phyloP scores from a whole-genome alignment of 2,113 vertebrate species.

The Aegithalos caudatus region DNA sequence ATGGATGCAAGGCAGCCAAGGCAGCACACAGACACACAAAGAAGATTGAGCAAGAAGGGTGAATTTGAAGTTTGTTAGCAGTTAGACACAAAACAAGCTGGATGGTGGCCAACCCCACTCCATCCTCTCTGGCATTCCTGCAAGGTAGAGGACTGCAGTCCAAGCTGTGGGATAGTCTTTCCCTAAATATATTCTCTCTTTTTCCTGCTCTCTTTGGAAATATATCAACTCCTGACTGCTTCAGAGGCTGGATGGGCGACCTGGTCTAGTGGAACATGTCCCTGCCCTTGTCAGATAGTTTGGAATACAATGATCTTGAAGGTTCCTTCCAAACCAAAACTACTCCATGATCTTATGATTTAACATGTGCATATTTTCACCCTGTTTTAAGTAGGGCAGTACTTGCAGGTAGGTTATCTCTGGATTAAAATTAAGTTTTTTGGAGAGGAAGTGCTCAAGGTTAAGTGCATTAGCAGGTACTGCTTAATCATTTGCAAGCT shows the following conservation, averaged over 20 bases:
- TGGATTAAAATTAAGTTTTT: neutral
- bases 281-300: neutral
- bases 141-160: neutral
- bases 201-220: neutral
- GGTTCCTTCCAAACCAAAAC: neutral
- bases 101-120: rapidly evolving
- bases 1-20: neutral
- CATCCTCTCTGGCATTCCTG: neutral
- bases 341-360: neutral
- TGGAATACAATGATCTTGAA: neutral
- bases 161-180: neutral
- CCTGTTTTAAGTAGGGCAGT: neutral
- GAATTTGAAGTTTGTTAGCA: neutral
- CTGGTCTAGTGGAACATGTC: neutral
- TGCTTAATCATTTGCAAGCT: neutral
- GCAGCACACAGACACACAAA: neutral
- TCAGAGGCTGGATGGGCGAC: neutral
- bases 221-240: neutral
- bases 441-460: neutral
- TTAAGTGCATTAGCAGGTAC: neutral
- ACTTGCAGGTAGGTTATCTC: neutral
- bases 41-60: neutral
- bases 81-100: neutral
- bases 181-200: neutral
- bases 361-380: neutral